These are phyloP conservation scores for Thereuonema tuberculata DNA, from an alignment of 1,140 invertebrate genomes.

Conservation along the genomic window DNA sequence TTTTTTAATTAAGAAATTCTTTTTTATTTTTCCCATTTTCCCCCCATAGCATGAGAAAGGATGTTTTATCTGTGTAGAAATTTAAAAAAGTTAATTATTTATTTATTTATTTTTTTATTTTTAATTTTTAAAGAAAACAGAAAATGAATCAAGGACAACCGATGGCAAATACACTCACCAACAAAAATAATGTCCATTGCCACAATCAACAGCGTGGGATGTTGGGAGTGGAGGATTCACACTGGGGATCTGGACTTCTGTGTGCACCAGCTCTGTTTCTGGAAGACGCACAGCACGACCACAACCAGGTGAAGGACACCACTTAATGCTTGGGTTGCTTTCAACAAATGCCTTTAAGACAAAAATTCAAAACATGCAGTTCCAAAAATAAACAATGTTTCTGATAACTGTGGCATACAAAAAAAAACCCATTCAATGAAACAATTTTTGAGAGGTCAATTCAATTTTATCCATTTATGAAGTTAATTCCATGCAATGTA, in stretches of 20 bases:
- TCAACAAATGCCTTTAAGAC: conserved; percentile 46
- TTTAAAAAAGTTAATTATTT: too few species aligned
- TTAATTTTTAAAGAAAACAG: neutral
- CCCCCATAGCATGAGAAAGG: too few species aligned
- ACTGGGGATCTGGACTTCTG: conserved; percentile 9
- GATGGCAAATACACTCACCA: conserved; percentile 36
- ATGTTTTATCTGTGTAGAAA: too few species aligned
- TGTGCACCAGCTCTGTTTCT: conserved; percentile 36
- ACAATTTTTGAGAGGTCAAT: too few species aligned
- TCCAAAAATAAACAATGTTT: neutral
- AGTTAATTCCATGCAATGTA: too few species aligned
- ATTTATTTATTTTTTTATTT: too few species aligned
- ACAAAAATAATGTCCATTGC: conserved; percentile 56
- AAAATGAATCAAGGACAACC: conserved; percentile 7
- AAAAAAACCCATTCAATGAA: neutral
- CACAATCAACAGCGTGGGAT: conserved; percentile 56
- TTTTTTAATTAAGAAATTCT: too few species aligned
- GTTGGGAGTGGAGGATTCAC: conserved; percentile 27
- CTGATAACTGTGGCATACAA: too few species aligned
- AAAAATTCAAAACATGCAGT: conserved; percentile 17
- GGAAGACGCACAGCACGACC: conserved; percentile 50
- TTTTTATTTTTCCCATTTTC: too few species aligned
- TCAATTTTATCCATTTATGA: too few species aligned
- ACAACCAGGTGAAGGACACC: conserved; percentile 56
- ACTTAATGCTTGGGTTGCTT: conserved; percentile 54